These are phyloP conservation scores for Genyomyrus donnyi DNA, from an alignment of 2,113 vertebrate species.

Conservation along the genomic window DNA sequence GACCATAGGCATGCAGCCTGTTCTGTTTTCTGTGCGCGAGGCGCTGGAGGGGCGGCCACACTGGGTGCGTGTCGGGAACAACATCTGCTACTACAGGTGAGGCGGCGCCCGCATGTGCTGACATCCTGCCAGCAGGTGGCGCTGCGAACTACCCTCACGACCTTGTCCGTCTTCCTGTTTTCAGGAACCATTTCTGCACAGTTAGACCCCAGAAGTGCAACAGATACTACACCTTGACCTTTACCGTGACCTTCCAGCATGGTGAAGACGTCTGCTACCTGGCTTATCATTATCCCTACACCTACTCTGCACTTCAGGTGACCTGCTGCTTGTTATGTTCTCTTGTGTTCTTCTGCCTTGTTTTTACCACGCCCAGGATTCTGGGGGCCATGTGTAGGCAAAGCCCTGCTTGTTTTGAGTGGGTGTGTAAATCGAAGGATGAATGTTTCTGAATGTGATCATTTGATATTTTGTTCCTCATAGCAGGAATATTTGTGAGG, in stretches of 20 bases:
- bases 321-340: not conserved
- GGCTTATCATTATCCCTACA: conserved; percentile 91
- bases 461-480: not conserved
- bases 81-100: conserved; percentile 91
- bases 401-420: not conserved
- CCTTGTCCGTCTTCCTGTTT: conserved; percentile 14
- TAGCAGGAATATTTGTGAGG: not conserved
- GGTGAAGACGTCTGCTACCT: conserved; percentile 81
- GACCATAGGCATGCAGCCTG: conserved; percentile 82
- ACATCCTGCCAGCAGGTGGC: not conserved
- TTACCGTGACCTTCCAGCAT: conserved; percentile 74
- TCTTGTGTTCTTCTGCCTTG: not conserved
- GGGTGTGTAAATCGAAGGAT: not conserved
- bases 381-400: not conserved
- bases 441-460: not conserved
- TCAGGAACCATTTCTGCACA: conserved; percentile 74
- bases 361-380: not conserved
- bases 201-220: conserved; percentile 32
- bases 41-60: conserved; percentile 72
- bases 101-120: not conserved
- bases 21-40: conserved; percentile 82
- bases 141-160: not conserved
- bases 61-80: conserved; percentile 74
- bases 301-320: conserved; percentile 81
- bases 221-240: conserved; percentile 75